A percentile compares a stretch with the other conserved stretches of the same genome.
Evolutionary conservation across 2,797 vertebrate genomes (phyloP).

Genomic region (Oceanodroma leucorhoa): DNA sequence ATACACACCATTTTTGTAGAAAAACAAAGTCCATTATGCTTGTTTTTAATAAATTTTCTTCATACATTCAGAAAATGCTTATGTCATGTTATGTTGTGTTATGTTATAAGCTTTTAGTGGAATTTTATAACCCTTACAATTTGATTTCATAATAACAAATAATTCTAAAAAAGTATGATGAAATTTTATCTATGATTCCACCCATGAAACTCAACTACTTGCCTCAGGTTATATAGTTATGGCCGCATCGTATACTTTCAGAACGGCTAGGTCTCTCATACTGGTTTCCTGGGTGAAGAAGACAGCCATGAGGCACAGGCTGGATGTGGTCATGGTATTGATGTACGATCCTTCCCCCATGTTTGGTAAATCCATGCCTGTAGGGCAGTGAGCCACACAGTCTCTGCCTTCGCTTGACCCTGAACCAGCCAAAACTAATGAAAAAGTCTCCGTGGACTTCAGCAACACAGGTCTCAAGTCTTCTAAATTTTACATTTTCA

Average conservation of each 20-base stretch:
- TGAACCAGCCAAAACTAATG: not conserved
- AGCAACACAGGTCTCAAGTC: not conserved
- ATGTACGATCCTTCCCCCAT: not conserved
- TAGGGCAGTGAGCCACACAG: not conserved
- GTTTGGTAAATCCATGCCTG: not conserved
- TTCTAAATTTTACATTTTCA: not conserved
- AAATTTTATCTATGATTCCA: not conserved
- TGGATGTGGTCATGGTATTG: not conserved
- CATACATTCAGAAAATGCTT: not conserved
- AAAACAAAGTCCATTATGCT: not conserved
- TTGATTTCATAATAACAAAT: not conserved
- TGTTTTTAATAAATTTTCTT: not conserved
- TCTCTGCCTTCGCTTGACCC: not conserved
- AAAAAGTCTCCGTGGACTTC: not conserved
- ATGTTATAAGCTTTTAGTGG: not conserved
- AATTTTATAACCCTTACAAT: not conserved
- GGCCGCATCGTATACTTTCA: fast-evolving
- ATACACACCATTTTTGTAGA: not conserved
- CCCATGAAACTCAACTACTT: not conserved
- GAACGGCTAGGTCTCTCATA: fast-evolving
- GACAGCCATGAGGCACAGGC: not conserved
- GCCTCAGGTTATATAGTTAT: not conserved
- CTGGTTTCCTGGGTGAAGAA: not conserved
- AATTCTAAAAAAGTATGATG: not conserved
- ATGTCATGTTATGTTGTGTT: not conserved